These are phyloP conservation scores for Drosophila arawakana DNA, from an alignment of 1,140 invertebrate species.

Conservation along the genomic window DNA sequence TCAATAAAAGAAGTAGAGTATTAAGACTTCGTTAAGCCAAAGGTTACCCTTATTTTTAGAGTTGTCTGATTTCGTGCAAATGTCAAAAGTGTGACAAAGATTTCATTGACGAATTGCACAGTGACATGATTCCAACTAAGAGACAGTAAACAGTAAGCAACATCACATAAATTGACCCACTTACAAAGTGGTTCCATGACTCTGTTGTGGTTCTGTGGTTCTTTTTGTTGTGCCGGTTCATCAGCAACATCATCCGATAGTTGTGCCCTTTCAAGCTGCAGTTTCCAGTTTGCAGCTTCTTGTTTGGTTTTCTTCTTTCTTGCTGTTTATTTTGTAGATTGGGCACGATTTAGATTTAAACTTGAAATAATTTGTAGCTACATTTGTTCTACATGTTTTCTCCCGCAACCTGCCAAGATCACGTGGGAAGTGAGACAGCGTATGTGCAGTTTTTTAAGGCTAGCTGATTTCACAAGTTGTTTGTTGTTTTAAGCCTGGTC, in stretches of 20 bases:
- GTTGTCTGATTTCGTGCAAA: slow-evolving; percentile 53
- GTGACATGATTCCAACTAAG: slow-evolving; percentile 25
- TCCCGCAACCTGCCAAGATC: slow-evolving; percentile 47
- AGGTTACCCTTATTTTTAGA: too few species aligned
- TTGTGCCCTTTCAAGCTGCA: slow-evolving; percentile 27
- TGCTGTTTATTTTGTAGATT: neutral
- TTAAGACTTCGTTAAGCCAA: too few species aligned
- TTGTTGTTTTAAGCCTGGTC: slow-evolving; percentile 17
- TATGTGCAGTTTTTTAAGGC: neutral
- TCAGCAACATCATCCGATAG: neutral
- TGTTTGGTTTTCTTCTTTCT: slow-evolving; percentile 12
- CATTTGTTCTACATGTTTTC: slow-evolving; percentile 62
- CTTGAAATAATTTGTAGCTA: slow-evolving; percentile 61
- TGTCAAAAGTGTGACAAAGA: slow-evolving; percentile 69
- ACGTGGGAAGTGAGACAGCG: slow-evolving; percentile 64
- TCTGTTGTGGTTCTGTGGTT: neutral
- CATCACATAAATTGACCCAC: slow-evolving; percentile 31
- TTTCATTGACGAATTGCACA: slow-evolving; percentile 49
- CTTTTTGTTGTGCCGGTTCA: neutral
- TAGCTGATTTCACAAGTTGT: neutral
- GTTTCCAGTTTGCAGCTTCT: neutral
- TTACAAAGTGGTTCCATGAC: slow-evolving; percentile 10
- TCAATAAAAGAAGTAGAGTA: too few species aligned
- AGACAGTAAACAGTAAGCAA: neutral
- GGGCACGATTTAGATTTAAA: slow-evolving; percentile 72